Percentiles rank a stretch among this genome's conserved stretches.
These are phyloP conservation scores for Tiliacea aurago DNA, from an alignment of 2,888 invertebrate genomes.

Conservation along the genomic window DNA sequence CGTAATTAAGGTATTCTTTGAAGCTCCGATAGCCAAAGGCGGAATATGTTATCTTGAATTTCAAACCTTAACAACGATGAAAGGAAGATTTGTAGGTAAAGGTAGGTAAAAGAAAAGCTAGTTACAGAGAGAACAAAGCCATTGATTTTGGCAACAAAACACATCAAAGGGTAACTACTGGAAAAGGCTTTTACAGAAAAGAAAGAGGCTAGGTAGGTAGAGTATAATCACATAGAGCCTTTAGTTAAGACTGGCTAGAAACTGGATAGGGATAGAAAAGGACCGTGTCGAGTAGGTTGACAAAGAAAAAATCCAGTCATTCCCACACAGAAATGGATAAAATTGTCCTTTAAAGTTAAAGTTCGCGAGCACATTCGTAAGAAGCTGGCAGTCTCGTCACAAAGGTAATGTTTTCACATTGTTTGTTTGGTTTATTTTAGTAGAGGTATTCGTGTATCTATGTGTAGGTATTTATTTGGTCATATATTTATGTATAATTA, in stretches of 20 bases:
- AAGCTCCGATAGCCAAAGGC: slow-evolving; percentile 62
- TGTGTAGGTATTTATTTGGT: too few relatives aligned
- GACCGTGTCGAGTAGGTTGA: neutral
- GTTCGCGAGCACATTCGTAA: too few relatives aligned
- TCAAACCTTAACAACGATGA: slow-evolving; percentile 50
- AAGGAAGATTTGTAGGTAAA: slow-evolving; percentile 59
- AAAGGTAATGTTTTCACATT: too few relatives aligned
- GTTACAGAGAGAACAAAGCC: slow-evolving; percentile 54
- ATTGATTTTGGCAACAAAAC: slow-evolving; percentile 55
- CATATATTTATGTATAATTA: too few relatives aligned
- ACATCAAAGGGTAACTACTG: slow-evolving; percentile 52
- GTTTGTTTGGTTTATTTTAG: too few relatives aligned
- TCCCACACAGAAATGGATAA: neutral
- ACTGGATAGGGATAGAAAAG: neutral
- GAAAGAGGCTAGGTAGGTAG: slow-evolving; percentile 7
- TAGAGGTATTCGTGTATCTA: too few relatives aligned
- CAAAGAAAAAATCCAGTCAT: slow-evolving; percentile 11
- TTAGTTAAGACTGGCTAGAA: slow-evolving; percentile 28
- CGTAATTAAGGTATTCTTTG: slow-evolving; percentile 66
- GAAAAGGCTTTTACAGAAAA: slow-evolving; percentile 27
- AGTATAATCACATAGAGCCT: slow-evolving; percentile 37
- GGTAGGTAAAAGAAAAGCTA: slow-evolving; percentile 33
- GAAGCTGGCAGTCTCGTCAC: too few relatives aligned
- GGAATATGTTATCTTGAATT: slow-evolving; percentile 61
- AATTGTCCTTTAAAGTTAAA: too few relatives aligned